A percentile compares a stretch with the other conserved stretches of the same genome.
Evolutionary conservation across 2,888 invertebrate genomes (phyloP).

Genomic region (Hipparchia sbordonii): DNA sequence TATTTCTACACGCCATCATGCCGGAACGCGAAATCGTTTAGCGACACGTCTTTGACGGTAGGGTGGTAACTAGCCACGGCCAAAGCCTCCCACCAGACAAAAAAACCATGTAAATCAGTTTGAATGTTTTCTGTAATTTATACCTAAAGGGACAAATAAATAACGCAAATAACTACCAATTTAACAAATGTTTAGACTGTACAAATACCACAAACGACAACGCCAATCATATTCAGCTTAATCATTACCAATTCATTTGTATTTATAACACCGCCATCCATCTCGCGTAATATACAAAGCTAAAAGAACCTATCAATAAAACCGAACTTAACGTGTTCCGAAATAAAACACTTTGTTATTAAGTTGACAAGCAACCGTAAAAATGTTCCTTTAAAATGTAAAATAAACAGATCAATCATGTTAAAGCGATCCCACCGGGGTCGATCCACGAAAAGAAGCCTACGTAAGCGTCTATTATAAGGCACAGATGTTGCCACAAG

Average conservation of each 20-base stretch:
- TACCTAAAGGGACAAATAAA: not conserved
- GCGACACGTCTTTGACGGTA: too few species aligned
- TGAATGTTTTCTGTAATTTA: not conserved
- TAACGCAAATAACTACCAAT: not conserved
- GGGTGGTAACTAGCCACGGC: too few species aligned
- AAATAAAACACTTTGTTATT: constrained; percentile 83
- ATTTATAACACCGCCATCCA: constrained; percentile 51
- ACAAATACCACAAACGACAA: constrained; percentile 40
- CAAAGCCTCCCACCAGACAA: too few species aligned
- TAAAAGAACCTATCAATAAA: constrained; percentile 82
- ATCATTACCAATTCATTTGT: constrained; percentile 52
- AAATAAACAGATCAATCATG: constrained; percentile 84
- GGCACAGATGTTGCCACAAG: constrained; percentile 80
- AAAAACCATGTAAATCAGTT: not conserved
- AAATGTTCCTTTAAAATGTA: constrained; percentile 83
- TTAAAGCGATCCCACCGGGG: constrained; percentile 81
- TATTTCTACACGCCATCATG: too few species aligned
- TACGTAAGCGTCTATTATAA: constrained; percentile 82
- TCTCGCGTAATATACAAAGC: constrained; percentile 70
- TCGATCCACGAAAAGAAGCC: constrained; percentile 81
- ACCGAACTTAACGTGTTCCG: constrained; percentile 77
- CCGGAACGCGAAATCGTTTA: too few species aligned
- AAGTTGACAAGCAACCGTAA: constrained; percentile 83
- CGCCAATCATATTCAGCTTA: constrained; percentile 49
- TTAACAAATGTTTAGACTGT: not conserved